Evolutionary conservation across 2,888 invertebrate genomes (phyloP).

Genomic region (Drosophila acutilabella): DNA sequence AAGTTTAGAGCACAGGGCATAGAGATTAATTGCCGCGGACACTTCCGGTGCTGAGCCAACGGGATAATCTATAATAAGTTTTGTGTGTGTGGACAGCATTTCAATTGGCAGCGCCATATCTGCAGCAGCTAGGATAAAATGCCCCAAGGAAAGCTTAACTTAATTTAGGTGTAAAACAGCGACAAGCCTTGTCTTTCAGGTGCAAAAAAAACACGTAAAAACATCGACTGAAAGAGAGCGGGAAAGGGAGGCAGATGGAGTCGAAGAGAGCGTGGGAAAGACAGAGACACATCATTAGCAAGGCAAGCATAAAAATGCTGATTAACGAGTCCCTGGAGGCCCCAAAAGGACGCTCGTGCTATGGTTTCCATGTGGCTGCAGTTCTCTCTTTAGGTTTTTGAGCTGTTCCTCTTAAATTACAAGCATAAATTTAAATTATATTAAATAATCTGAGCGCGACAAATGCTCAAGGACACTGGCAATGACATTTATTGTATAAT

Average conservation of each 20-base stretch:
- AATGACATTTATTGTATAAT: conserved; percentile 74
- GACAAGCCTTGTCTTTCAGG: conserved; percentile 51
- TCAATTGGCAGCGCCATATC: conserved; percentile 46
- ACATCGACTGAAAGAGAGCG: conserved; percentile 13
- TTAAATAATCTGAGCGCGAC: conserved; percentile 59
- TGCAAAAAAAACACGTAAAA: conserved; percentile 40
- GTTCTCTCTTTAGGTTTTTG: conserved; percentile 19
- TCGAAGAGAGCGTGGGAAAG: conserved; percentile 4
- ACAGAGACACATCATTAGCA: conserved; percentile 73
- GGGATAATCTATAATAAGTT: conserved; percentile 54
- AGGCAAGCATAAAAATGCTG: conserved; percentile 80
- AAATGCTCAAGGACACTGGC: conserved; percentile 61
- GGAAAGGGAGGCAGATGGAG: conserved; percentile 26
- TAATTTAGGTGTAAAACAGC: conserved; percentile 65
- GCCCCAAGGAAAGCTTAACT: conserved; percentile 61
- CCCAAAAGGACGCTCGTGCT: conserved; percentile 41
- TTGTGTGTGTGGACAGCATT: conserved; percentile 47
- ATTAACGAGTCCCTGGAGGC: conserved; percentile 76
- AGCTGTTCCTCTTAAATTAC: conserved; percentile 50
- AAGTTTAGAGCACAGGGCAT: neutral
- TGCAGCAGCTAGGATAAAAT: conserved; percentile 17
- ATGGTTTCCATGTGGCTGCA: conserved; percentile 23
- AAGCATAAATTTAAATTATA: conserved; percentile 79
- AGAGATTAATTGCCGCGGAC: conserved; percentile 13
- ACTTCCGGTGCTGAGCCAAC: neutral